Evolutionary conservation across 2,797 vertebrate genomes (phyloP).

Genomic region (Galago senegalensis): DNA sequence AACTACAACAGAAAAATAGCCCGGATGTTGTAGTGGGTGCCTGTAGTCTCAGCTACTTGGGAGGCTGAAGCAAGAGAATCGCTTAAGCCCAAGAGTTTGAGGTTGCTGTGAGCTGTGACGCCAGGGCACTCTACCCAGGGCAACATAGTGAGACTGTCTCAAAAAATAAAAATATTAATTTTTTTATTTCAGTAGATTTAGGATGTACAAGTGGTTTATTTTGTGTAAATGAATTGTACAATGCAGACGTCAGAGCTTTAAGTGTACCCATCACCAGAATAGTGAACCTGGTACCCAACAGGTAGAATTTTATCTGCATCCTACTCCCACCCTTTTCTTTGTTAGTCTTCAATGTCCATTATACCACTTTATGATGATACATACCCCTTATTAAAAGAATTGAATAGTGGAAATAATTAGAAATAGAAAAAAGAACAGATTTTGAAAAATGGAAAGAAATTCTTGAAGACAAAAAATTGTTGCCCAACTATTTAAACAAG

Average conservation of each 20-base stretch:
- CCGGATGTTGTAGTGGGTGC: too few relatives aligned
- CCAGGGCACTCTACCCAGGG: too few relatives aligned
- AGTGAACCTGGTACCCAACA: background rate
- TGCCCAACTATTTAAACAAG: constrained; percentile 13
- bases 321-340: background rate
- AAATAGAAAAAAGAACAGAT: background rate
- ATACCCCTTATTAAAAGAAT: background rate
- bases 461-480: background rate
- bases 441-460: background rate
- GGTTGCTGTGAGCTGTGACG: too few relatives aligned
- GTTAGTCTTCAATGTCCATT: background rate
- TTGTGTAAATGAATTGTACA: background rate
- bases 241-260: background rate
- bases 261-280: background rate
- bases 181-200: background rate
- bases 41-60: too few relatives aligned
- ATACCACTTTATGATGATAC: background rate
- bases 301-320: background rate
- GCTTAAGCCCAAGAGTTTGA: too few relatives aligned
- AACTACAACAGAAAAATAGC: too few relatives aligned
- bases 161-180: background rate
- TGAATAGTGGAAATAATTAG: background rate
- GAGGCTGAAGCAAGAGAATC: too few relatives aligned
- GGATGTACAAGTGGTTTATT: background rate
- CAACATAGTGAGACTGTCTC: too few relatives aligned